These are phyloP conservation scores for Leptodirus hochenwartii DNA, from an alignment of 2,888 invertebrate species.

Conservation along the genomic window DNA sequence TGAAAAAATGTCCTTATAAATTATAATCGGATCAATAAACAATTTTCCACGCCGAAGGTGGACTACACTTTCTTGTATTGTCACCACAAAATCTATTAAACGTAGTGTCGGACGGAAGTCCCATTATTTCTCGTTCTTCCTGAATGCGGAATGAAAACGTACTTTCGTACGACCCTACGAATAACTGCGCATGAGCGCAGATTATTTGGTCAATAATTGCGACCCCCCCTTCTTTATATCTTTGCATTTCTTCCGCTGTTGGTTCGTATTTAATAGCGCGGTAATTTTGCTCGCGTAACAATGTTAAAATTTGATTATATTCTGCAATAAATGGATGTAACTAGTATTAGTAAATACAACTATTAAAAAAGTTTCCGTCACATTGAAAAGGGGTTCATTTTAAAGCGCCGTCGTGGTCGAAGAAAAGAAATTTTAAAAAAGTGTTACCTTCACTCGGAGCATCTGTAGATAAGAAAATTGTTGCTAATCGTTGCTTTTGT, in stretches of 20 bases:
- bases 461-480: slow-evolving; percentile 76
- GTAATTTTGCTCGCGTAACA: too few relatives aligned
- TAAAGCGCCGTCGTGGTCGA: too few relatives aligned
- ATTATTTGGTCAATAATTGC: slow-evolving; percentile 94
- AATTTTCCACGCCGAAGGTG: slow-evolving; percentile 62
- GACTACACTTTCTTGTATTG: slow-evolving; percentile 42
- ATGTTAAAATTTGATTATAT: too few relatives aligned
- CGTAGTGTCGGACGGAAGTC: slow-evolving; percentile 61
- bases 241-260: slow-evolving; percentile 27
- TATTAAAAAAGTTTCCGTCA: too few relatives aligned
- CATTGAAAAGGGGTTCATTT: too few relatives aligned
- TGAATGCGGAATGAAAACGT: slow-evolving; percentile 94
- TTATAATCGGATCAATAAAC: slow-evolving; percentile 28
- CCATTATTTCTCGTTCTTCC: slow-evolving; percentile 91
- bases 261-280: slow-evolving; percentile 28
- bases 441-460: slow-evolving; percentile 36
- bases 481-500: slow-evolving; percentile 34
- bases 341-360: too few relatives aligned
- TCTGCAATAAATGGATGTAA: too few relatives aligned
- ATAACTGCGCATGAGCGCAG: slow-evolving; percentile 71
- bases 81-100: slow-evolving; percentile 73
- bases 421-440: slow-evolving; percentile 3
- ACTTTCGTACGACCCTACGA: slow-evolving; percentile 85
- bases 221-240: slow-evolving; percentile 62
- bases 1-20: too few relatives aligned